A percentile compares a stretch with the other conserved stretches of the same genome.
These are phyloP conservation scores for Drosophila borealis DNA, from an alignment of 2,888 invertebrate species.

Conservation along the genomic window DNA sequence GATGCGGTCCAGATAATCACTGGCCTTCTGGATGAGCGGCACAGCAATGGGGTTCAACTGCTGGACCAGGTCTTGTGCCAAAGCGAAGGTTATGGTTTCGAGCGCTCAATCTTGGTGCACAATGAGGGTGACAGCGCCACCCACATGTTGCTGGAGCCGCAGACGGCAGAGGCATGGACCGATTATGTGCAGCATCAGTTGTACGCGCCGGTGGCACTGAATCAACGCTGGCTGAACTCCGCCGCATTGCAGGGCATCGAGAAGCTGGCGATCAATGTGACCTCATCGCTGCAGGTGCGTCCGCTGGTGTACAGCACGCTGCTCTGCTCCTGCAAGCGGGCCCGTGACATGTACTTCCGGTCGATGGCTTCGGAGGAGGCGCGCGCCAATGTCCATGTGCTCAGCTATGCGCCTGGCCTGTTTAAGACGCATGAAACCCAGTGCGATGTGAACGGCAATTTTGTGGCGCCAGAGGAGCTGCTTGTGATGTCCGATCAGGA, in stretches of 20 bases:
- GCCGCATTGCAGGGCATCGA: conserved; percentile 42
- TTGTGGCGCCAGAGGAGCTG: conserved; percentile 62
- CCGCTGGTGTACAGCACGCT: conserved; percentile 75
- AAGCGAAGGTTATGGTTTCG: conserved; percentile 45
- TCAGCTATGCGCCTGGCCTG: conserved; percentile 81
- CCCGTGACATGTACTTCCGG: conserved; percentile 84
- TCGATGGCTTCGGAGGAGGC: conserved; percentile 79
- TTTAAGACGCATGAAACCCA: conserved; percentile 67
- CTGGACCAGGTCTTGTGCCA: conserved; percentile 59
- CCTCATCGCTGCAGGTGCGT: conserved; percentile 73
- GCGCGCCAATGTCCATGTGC: conserved; percentile 62
- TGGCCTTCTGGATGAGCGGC: conserved; percentile 83
- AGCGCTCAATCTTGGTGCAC: conserved; percentile 79
- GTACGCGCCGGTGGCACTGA: conserved; percentile 76
- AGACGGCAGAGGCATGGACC: conserved; percentile 67
- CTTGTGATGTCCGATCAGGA: conserved; percentile 38
- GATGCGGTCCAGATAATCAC: conserved; percentile 26
- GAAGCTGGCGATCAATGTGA: conserved; percentile 80
- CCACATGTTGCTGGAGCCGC: conserved; percentile 75
- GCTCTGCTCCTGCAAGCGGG: conserved; percentile 80
- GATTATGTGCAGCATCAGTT: conserved; percentile 74
- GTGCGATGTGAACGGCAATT: conserved; percentile 78
- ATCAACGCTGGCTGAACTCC: conserved; percentile 74
- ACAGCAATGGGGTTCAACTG: conserved; percentile 84
- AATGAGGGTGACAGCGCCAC: conserved; percentile 81